These are phyloP conservation scores for Rhinoraja longicauda DNA, from an alignment of 2,797 vertebrate species.

Conservation along the genomic window DNA sequence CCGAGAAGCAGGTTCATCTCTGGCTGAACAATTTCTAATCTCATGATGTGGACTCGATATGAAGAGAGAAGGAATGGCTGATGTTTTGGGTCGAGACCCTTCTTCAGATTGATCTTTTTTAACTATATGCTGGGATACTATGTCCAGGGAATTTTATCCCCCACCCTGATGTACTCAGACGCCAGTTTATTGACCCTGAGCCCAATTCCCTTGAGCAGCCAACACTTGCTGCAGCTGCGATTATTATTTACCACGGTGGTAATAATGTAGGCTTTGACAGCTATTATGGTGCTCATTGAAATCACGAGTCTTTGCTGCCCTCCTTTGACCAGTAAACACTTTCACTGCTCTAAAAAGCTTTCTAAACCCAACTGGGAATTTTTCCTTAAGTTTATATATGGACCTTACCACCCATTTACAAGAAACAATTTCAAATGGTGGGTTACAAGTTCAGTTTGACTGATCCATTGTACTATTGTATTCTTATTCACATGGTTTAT, in stretches of 20 bases:
- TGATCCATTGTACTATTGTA: not conserved
- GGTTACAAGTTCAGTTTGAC: not conserved
- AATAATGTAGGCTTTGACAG: not conserved
- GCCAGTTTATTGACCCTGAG: too few species aligned
- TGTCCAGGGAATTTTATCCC: too few species aligned
- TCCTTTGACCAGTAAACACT: not conserved
- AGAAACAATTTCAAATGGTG: not conserved
- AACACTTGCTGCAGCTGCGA: too few species aligned
- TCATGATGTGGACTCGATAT: too few species aligned
- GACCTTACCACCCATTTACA: not conserved
- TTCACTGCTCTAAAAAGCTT: not conserved
- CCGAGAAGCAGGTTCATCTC: too few species aligned
- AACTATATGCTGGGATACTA: too few species aligned
- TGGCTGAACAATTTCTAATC: too few species aligned
- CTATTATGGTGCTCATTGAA: not conserved
- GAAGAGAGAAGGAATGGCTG: too few species aligned
- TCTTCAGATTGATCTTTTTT: too few species aligned
- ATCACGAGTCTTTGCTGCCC: constrained; percentile 21
- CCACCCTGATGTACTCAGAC: too few species aligned
- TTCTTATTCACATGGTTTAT: not conserved
- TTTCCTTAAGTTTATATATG: not conserved
- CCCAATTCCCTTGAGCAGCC: too few species aligned
- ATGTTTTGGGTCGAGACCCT: too few species aligned
- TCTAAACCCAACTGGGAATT: not conserved
- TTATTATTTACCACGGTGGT: not conserved